phyloP scores from a whole-genome alignment of 2,888 invertebrate species.

The Hemistola chrysoprasaria region DNA sequence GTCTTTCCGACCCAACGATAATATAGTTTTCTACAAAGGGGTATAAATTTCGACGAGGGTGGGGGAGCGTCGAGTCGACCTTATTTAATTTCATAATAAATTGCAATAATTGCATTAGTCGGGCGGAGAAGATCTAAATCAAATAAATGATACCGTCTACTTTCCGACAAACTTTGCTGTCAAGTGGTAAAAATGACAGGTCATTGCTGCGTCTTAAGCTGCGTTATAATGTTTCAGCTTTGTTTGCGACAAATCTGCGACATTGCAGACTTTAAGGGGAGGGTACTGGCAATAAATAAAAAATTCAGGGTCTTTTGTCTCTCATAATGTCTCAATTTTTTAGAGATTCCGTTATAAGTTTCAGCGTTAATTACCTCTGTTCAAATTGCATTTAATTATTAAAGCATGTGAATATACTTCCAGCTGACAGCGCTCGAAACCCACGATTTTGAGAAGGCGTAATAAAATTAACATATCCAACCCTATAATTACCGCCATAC shows the following conservation, averaged over 20 bases:
- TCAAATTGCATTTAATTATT: background rate
- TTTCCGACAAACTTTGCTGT: conserved; percentile 45
- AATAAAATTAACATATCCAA: conserved; percentile 34
- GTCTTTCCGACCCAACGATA: conserved; percentile 46
- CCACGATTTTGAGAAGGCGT: conserved; percentile 23
- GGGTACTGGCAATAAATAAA: conserved; percentile 11
- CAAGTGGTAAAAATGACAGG: conserved; percentile 36
- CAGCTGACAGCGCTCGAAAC: conserved; percentile 1
- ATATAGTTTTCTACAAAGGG: conserved; percentile 62
- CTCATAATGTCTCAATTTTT: conserved; percentile 4
- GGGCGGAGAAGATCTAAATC: conserved; percentile 64
- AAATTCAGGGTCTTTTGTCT: conserved; percentile 1
- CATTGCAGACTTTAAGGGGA: conserved; percentile 8
- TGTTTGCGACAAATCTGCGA: conserved; percentile 18
- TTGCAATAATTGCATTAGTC: conserved; percentile 79
- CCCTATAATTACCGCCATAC: conserved; percentile 55
- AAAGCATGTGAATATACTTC: conserved; percentile 1
- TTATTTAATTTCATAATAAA: conserved; percentile 81
- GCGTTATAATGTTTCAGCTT: conserved; percentile 20
- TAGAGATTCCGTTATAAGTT: too few species aligned
- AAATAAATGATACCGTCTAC: conserved; percentile 49
- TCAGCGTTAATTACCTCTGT: too few species aligned
- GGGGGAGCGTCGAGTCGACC: conserved; percentile 61
- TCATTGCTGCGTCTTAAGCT: conserved; percentile 15
- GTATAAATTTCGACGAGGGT: conserved; percentile 64